Percentiles rank a stretch among this genome's conserved stretches.
Evolutionary conservation across 2,888 invertebrate species (phyloP).

Genomic region (Ariolimax columbianus): DNA sequence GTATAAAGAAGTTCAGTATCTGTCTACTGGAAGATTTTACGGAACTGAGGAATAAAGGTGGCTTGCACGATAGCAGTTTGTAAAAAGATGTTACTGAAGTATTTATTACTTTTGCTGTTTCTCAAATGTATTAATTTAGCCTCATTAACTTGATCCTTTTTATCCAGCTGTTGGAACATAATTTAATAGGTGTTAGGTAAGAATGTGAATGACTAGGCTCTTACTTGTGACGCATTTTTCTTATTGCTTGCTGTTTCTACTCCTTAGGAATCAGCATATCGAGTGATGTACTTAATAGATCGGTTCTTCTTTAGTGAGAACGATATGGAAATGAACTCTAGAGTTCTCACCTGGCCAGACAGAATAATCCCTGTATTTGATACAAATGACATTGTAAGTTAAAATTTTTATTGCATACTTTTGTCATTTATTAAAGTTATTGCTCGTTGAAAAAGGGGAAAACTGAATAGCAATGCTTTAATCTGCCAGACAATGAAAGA

Average conservation of each 20-base stretch:
- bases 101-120: no score
- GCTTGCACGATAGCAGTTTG: no score
- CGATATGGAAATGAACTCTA: slow-evolving; percentile 88
- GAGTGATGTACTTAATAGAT: slow-evolving; percentile 83
- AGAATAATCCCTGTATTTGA: slow-evolving; percentile 90
- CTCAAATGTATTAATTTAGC: no score
- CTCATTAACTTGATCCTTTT: background rate
- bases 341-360: slow-evolving; percentile 89
- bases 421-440: no score
- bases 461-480: no score
- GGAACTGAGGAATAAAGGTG: no score
- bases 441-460: no score
- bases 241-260: background rate
- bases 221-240: background rate
- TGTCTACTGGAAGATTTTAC: no score
- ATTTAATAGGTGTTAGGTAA: background rate
- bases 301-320: slow-evolving; percentile 86
- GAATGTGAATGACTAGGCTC: background rate
- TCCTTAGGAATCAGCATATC: slow-evolving; percentile 69
- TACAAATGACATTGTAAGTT: slow-evolving; percentile 83
- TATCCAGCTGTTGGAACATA: background rate
- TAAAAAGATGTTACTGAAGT: no score
- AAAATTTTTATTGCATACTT: background rate
- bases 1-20: no score
- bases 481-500: no score